These are phyloP conservation scores for Lucilia cuprina DNA, from an alignment of 1,140 invertebrate species.

Conservation along the genomic window DNA sequence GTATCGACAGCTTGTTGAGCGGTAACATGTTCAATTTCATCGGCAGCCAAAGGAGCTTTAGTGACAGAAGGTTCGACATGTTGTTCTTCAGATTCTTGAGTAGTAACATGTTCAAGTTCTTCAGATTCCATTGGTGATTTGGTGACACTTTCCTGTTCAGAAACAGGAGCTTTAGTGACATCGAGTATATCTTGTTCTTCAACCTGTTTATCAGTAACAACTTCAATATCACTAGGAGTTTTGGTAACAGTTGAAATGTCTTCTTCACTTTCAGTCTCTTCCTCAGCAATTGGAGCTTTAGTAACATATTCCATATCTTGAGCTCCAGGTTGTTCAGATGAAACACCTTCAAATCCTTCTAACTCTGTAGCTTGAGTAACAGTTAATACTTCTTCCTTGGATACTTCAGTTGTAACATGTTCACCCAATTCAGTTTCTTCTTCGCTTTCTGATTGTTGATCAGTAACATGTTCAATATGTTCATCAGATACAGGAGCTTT, in stretches of 20 bases:
- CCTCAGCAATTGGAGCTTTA: conserved; percentile 39
- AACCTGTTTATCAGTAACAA: neutral
- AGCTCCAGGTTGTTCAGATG: neutral
- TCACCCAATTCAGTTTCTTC: neutral
- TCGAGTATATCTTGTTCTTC: neutral
- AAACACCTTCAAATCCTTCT: neutral
- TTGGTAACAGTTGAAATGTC: neutral
- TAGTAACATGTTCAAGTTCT: neutral
- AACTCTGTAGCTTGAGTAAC: neutral
- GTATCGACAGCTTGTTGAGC: neutral
- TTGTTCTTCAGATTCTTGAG: conserved; percentile 13
- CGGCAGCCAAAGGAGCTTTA: neutral
- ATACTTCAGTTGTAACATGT: neutral
- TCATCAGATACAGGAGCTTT: conserved; percentile 10
- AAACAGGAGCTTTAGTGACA: neutral
- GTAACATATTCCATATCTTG: conserved; percentile 17
- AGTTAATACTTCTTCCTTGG: conserved; percentile 9
- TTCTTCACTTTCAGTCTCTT: conserved; percentile 36
- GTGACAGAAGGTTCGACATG: neutral
- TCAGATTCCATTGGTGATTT: neutral
- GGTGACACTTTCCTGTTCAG: neutral
- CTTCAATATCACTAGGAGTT: neutral
- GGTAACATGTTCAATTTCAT: neutral
- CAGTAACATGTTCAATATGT: conserved; percentile 29
- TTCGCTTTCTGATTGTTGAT: neutral